Base-by-base conservation (phyloP, 2,113 vertebrate species). In the Elephas maximus region DNA sequence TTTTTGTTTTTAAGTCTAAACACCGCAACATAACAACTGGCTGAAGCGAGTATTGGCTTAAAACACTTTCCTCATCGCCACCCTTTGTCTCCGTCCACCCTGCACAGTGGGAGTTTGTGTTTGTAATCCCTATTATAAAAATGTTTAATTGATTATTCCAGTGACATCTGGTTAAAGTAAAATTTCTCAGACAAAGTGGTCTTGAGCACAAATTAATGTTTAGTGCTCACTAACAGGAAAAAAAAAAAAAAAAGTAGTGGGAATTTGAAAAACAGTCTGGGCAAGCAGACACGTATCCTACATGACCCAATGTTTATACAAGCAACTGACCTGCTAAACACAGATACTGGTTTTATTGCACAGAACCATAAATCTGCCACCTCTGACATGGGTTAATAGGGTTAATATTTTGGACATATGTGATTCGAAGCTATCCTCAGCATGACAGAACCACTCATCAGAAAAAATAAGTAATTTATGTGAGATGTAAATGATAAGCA, bases 1-100 rank as follows among this genome's bases (percentile, higher is more conserved):
- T 12, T 71, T 77, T 73, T 82, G 15, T 53, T 94, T 95, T 82
- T 77, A 63, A 77, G 44, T 91, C 33, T 62, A 45, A 91, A 84
- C 0, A 21, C 33, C 41, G 18, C 17, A 71, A 53, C 71, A 69
- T 11, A 48, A 63, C 1, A 80, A 45, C 14, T 57, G 44, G 9
- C 12, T 85, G 2, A 21, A 62, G 18, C 5, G 10, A 73, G 18
- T 44, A 53, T 45, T 41, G 23, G 28, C 6, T 85, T 65, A 86
- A 37, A 37, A 81, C 1, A n/a, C 5, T 15, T 33, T 45, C 15
- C 8, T 92, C 20, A 41, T 2, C 10, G 8, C 10, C 1, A 10
- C 48, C 17, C 28, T 90, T 82, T 71, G 10, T 96, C n/a, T 81
- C 65, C 26, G 45, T 2, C 11, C 33, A 87, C 30, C 21, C 21